These are phyloP conservation scores for Botia almorhae DNA, from an alignment of 2,797 vertebrate species.

Conservation along the genomic window DNA sequence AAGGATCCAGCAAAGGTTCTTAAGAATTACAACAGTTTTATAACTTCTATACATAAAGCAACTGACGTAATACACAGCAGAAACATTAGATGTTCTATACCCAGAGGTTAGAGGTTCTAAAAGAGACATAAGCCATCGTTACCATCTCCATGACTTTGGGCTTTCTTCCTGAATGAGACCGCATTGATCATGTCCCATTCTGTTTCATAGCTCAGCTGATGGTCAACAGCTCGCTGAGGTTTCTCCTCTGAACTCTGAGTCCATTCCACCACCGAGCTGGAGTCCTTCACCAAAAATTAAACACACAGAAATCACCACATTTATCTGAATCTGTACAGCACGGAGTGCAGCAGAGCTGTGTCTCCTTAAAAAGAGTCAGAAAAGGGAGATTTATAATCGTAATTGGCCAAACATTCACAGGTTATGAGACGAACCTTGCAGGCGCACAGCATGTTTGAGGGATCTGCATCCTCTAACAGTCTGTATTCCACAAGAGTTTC, in stretches of 20 bases:
- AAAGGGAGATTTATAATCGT: neutral
- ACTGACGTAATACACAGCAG: neutral
- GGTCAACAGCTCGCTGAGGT: constrained; percentile 76
- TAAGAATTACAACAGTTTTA: neutral
- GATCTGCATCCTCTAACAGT: constrained; percentile 89
- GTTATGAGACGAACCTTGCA: constrained; percentile 82
- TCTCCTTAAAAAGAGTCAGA: neutral
- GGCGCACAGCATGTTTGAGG: constrained; percentile 92
- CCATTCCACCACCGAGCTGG: constrained; percentile 96
- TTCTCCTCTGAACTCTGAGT: constrained; percentile 82
- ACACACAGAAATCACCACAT: neutral
- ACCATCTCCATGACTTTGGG: constrained; percentile 85
- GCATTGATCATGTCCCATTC: constrained; percentile 98
- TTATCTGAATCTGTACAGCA: neutral
- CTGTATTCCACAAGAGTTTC: constrained; percentile 91
- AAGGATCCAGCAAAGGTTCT: neutral
- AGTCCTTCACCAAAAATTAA: constrained; percentile 79
- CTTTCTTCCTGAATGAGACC: constrained; percentile 89
- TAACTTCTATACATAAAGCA: neutral
- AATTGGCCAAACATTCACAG: neutral
- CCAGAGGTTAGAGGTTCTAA: neutral
- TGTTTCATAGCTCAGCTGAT: constrained; percentile 90
- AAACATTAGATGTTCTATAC: neutral
- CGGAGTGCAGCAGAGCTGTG: neutral
- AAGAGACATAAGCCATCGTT: constrained; percentile 6